phyloP scores from a whole-genome alignment of 1,140 invertebrate species.

The Leptopilina clavipes region DNA sequence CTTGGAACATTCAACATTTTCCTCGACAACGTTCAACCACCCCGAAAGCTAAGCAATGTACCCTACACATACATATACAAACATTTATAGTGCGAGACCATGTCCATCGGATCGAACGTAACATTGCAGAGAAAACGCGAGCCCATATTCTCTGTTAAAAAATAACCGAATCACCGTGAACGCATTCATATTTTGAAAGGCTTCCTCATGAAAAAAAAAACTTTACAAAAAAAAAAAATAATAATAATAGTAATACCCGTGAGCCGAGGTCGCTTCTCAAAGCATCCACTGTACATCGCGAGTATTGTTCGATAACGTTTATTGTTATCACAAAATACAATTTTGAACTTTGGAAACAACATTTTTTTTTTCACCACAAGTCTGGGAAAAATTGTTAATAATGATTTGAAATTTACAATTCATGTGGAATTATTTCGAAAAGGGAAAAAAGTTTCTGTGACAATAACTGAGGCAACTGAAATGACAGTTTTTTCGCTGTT shows the following conservation, averaged over 20 bases:
- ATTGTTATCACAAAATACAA: slow-evolving; percentile 22
- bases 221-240: no score
- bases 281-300: background rate
- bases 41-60: slow-evolving; percentile 46
- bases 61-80: background rate
- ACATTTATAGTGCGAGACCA: slow-evolving; percentile 44
- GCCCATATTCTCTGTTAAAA: slow-evolving; percentile 49
- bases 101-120: slow-evolving; percentile 53
- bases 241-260: no score
- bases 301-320: slow-evolving; percentile 20
- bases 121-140: slow-evolving; percentile 44
- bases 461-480: no score
- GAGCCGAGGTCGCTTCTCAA: background rate
- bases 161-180: slow-evolving; percentile 61
- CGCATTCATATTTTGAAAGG: slow-evolving; percentile 52
- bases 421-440: no score
- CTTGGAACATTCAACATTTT: slow-evolving; percentile 38
- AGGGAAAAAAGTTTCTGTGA: no score
- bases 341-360: background rate
- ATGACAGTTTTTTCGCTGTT: no score
- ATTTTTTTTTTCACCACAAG: no score
- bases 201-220: slow-evolving; percentile 15
- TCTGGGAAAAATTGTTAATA: no score
- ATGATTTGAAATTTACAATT: no score
- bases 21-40: slow-evolving; percentile 35